Base-by-base conservation (phyloP, 2,113 vertebrate species). In the Marmota flaviventris region DNA sequence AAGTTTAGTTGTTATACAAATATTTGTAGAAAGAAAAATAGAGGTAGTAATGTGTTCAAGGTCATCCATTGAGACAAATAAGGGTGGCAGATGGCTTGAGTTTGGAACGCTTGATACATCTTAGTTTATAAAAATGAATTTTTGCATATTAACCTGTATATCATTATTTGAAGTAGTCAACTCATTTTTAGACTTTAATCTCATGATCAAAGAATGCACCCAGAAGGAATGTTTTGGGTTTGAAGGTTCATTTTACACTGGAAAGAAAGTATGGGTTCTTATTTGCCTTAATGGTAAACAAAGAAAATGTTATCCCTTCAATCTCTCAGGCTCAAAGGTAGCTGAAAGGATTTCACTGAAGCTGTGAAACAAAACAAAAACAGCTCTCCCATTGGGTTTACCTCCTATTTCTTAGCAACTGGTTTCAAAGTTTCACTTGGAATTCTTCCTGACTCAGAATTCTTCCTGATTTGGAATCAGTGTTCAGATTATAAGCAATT, bases 301-400 rank as follows among this genome's bases (percentile, higher is more conserved):
- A 94, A 95, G 25, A 94, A 95, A 93, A 88, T 20, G 0, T 42
- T 82, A 67, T 58, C 58, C 63, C 20, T 29, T 29, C 27, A 37
- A 32, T 76, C 72, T 90, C 65, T 83, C 2, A 29, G 69, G 75
- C 42, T 91, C 42, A 72, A 63, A 96, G 0, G 27, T 86, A 27
- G 25, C 63, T 91, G 78, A 86, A 89, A 96, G 32, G 27, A 82
- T 95, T 96, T 96, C 61, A 58, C 11, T 63, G 67, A 87, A 82
- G 4, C 92, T 72, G 17, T 39, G 51, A 94, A 89, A 96, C 56
- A 89, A 96, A 95, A 95, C 45, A 92, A 94, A 91, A 96, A 72
- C 7, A 73, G 34, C 76, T 72, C 39, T 94, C 17, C n/a, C 48
- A 75, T 29, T 97, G 77, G 65, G 13, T 65, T 93, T 90, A 73